Evolutionary conservation across 2,113 vertebrate species (phyloP).

Genomic region (Lophura nycthemera): DNA sequence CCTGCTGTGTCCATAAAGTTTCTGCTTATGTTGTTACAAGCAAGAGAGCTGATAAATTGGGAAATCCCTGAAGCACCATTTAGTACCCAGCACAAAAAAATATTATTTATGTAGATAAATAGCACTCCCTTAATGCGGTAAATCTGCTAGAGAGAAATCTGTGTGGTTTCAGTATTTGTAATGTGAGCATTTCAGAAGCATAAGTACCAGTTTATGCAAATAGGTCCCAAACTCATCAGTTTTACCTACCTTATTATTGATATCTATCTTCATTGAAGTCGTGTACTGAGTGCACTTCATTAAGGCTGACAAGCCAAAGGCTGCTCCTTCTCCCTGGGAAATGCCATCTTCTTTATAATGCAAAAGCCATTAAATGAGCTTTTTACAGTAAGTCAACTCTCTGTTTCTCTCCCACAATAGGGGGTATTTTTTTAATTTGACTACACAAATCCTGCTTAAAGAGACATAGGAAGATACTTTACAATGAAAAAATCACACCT

Average conservation of each 20-base stretch:
- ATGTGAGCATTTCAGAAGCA: constrained; percentile 2
- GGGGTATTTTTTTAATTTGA: background rate
- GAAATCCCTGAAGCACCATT: constrained; percentile 30
- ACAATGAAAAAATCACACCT: background rate
- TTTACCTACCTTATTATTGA: constrained; percentile 56
- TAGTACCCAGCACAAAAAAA: background rate
- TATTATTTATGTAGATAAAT: constrained; percentile 56
- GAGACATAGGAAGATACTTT: background rate
- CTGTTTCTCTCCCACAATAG: background rate
- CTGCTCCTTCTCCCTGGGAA: constrained; percentile 41
- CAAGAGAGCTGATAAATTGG: background rate
- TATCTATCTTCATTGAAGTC: constrained; percentile 51
- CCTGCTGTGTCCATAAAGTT: background rate
- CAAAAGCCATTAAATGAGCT: constrained; percentile 46
- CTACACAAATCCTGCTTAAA: constrained; percentile 16
- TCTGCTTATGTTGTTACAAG: background rate
- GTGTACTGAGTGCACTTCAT: constrained; percentile 36
- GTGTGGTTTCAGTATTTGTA: constrained; percentile 19
- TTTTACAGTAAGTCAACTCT: constrained; percentile 22
- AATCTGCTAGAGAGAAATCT: constrained; percentile 17
- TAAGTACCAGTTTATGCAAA: constrained; percentile 62
- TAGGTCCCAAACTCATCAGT: constrained; percentile 52
- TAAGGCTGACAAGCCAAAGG: constrained; percentile 45
- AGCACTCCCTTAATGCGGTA: background rate
- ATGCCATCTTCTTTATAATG: constrained; percentile 51